Base-by-base conservation (phyloP, 2,113 vertebrate species). In the Heptranchias perlo region DNA sequence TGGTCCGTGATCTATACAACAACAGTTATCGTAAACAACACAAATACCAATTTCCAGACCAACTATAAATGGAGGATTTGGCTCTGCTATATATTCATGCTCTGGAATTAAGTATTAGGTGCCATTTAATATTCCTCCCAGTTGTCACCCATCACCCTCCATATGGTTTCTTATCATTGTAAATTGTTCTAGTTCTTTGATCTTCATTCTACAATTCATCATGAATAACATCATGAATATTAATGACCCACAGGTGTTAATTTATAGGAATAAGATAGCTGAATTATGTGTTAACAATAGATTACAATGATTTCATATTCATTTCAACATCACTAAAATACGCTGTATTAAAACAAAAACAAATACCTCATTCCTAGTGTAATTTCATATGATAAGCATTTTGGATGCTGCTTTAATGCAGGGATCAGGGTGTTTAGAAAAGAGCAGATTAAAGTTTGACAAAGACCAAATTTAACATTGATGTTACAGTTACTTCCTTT, bases 211-310 rank as follows among this genome's bases (percentile, higher is more conserved):
- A 95, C 94, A 95, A 95, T 69, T 95, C 94, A 95, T 95, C 94
- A 73, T 95, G 94, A 95, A 95, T 95, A 95, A 95, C 94, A 69
- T 95, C 94, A 95, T 95, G 94, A 95, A 95, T 95, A 95, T 95
- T 95, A 95, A 95, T 95, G 94, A 47, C 94, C 94, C 94, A 95
- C 94, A 95, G 94, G 94, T 95, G 94, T 95, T 95, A 95, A 95
- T 95, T 95, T 95, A 95, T 69, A 73, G 64, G 94, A 95, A 95
- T 95, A 95, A 95, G 14, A 49, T 95, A 65, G 44, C 44, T 95
- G 94, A 67, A 95, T 95, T 95, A 95, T 95, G 64, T 95, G 65
- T 95, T 95, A 95, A 95, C 94, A 95, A 69, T 95, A 95, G 94
- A 95, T 95, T 73, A 95, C 18, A 69, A 95, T 95, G 65, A 95